phyloP scores from a whole-genome alignment of 2,113 vertebrate genomes.

The Protobothrops flavoviridis region DNA sequence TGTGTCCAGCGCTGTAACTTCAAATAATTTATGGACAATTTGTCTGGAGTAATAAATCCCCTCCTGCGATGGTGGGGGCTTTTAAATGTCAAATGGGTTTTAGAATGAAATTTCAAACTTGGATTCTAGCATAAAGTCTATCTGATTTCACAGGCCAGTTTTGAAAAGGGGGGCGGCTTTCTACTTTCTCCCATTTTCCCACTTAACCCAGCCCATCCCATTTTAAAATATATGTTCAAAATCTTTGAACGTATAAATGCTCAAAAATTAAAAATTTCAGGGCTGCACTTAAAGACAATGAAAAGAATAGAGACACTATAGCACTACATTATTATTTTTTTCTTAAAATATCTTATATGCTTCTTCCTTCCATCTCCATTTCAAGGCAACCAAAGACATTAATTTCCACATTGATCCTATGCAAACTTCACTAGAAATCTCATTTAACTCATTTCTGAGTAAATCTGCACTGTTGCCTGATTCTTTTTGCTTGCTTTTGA shows the following conservation, averaged over 20 bases:
- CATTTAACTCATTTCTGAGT: neutral
- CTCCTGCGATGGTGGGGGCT: neutral
- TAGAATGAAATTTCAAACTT: neutral
- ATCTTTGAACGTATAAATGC: too few relatives aligned
- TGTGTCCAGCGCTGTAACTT: neutral
- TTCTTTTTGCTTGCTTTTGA: neutral
- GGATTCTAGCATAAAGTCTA: neutral
- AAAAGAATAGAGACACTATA: neutral
- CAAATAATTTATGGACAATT: neutral
- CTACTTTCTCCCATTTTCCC: neutral
- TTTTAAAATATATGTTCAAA: neutral
- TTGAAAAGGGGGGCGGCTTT: neutral
- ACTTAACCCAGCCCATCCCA: neutral
- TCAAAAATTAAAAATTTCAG: neutral
- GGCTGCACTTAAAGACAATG: neutral
- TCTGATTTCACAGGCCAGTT: neutral
- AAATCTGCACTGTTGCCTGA: neutral
- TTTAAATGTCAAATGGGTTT: neutral
- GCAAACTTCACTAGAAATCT: neutral
- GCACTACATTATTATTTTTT: neutral
- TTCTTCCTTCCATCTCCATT: neutral
- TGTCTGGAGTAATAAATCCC: neutral
- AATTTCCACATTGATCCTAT: neutral
- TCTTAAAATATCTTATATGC: neutral
- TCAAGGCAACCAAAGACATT: neutral